Conservation (phyloP, 2,888 invertebrate genomes). For the Entomobrya multifasciata region DNA sequence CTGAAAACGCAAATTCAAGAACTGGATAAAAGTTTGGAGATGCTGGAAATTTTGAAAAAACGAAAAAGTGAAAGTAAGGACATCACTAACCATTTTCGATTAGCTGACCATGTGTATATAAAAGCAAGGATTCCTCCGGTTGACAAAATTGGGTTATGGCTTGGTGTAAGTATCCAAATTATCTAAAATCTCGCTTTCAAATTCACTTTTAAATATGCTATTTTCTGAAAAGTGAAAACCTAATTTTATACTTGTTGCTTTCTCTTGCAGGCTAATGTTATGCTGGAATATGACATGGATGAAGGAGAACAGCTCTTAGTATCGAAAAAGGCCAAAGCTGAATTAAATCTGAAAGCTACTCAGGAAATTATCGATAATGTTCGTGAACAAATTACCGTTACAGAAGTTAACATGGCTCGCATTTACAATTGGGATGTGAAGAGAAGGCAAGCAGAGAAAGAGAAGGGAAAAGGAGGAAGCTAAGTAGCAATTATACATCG, state of each 20-base stretch:
- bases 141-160: slow-evolving; percentile 89
- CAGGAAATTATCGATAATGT: slow-evolving; percentile 80
- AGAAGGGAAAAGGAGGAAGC: slow-evolving; percentile 63
- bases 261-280: slow-evolving; percentile 89
- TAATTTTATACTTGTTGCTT: not conserved
- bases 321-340: slow-evolving; percentile 82
- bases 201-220: no score
- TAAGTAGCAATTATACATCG: slow-evolving; percentile 1
- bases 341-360: slow-evolving; percentile 75
- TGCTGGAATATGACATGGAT: slow-evolving; percentile 96
- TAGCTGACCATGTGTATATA: slow-evolving; percentile 95
- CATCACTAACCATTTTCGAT: slow-evolving; percentile 92
- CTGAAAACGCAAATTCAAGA: slow-evolving; percentile 97
- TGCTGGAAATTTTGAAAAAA: slow-evolving; percentile 92
- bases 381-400: slow-evolving; percentile 98
- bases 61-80: slow-evolving; percentile 87
- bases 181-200: no score
- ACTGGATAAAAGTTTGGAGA: slow-evolving; percentile 92
- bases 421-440: slow-evolving; percentile 99
- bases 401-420: slow-evolving; percentile 99
- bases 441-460: slow-evolving; percentile 89
- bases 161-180: slow-evolving; percentile 85
- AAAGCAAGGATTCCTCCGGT: slow-evolving; percentile 94
- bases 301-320: slow-evolving; percentile 93
- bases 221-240: no score